A percentile compares a stretch with the other conserved stretches of the same genome.
phyloP scores from a whole-genome alignment of 2,797 vertebrate species.

The Bovichtus variegatus region DNA sequence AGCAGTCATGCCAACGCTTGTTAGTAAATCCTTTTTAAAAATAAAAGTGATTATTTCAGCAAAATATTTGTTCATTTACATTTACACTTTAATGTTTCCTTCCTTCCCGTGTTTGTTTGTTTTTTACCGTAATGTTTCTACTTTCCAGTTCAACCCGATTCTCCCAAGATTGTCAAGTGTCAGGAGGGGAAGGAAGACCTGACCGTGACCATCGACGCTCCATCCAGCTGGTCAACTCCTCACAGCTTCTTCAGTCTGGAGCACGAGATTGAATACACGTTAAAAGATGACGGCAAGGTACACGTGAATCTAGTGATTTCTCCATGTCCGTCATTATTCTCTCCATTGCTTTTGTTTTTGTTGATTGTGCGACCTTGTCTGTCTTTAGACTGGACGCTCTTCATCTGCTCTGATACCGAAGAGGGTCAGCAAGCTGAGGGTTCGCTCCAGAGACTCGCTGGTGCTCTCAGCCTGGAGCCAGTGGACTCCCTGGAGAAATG shows the following conservation, averaged over 20 bases:
- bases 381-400: constrained; percentile 23
- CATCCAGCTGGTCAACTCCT: constrained; percentile 81
- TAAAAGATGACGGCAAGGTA: constrained; percentile 77
- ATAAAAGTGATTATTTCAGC: neutral
- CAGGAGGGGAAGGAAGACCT: constrained; percentile 26
- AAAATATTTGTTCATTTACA: neutral
- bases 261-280: constrained; percentile 79
- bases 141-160: constrained; percentile 75
- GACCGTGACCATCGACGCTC: constrained; percentile 73
- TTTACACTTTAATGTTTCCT: neutral
- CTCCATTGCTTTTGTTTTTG: constrained; percentile 7
- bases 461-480: constrained; percentile 81
- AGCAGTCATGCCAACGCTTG: neutral
- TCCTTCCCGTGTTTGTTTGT: neutral
- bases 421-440: constrained; percentile 74
- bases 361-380: constrained; percentile 30
- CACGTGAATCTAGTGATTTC: neutral
- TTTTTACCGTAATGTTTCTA: neutral
- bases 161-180: constrained; percentile 58
- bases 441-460: constrained; percentile 81
- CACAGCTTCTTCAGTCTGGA: constrained; percentile 84
- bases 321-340: neutral
- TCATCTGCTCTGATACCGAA: constrained; percentile 54
- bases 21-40: neutral
- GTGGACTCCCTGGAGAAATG: constrained; percentile 84